phyloP scores from a whole-genome alignment of 2,113 vertebrate genomes.

The Peromyscus polionotus region DNA sequence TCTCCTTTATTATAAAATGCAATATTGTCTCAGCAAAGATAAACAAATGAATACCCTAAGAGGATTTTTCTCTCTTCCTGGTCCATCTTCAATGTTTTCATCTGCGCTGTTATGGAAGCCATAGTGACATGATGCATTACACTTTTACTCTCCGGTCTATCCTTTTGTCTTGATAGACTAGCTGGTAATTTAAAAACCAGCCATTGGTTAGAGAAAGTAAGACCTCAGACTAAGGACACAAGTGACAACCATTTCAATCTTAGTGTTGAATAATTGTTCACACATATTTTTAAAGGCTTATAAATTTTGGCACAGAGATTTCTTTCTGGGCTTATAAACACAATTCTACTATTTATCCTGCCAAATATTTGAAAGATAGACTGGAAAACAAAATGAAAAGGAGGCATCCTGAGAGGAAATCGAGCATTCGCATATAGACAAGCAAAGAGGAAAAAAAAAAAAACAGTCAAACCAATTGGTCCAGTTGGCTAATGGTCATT shows the following conservation, averaged over 20 bases:
- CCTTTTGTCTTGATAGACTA: conserved; percentile 15
- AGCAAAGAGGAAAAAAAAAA: not conserved
- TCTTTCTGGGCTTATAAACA: not conserved
- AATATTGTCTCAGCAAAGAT: not conserved
- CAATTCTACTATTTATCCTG: not conserved
- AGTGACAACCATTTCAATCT: not conserved
- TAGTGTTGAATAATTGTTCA: conserved; percentile 5
- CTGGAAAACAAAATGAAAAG: conserved; percentile 53
- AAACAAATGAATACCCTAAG: not conserved
- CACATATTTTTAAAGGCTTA: conserved; percentile 24
- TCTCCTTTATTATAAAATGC: not conserved
- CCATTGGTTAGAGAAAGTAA: conserved; percentile 35
- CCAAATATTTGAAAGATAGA: not conserved
- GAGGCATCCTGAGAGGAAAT: conserved; percentile 24
- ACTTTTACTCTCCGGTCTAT: not conserved
- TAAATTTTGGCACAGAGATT: not conserved
- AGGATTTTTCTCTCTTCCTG: not conserved
- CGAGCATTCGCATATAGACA: conserved; percentile 53
- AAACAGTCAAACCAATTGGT: conserved; percentile 42
- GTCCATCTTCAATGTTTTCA: not conserved
- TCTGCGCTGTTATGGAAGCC: not conserved
- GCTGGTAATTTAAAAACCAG: conserved; percentile 28
- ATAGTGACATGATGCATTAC: not conserved
- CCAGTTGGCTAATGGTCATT: conserved; percentile 59
- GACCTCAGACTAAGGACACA: not conserved